A percentile compares a stretch with the other conserved stretches of the same genome.
phyloP scores from a whole-genome alignment of 1,140 invertebrate species.

The Arctopsyche grandis region DNA sequence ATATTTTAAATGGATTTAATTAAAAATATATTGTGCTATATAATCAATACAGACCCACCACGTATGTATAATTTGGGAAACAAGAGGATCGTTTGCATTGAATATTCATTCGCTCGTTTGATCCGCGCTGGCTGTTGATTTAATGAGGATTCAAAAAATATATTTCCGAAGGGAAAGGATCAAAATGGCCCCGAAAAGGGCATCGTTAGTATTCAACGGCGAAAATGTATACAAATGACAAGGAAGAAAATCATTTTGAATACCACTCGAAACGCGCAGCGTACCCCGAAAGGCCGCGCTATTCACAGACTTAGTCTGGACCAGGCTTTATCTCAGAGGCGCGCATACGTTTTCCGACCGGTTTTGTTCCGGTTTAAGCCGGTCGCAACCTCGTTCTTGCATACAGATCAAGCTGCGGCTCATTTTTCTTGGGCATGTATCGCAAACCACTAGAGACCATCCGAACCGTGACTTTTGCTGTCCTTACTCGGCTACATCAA shows the following conservation, averaged over 20 bases:
- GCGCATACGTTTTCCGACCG: neutral
- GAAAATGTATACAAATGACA: constrained; percentile 46
- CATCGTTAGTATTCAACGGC: constrained; percentile 46
- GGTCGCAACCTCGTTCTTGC: neutral
- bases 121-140: constrained; percentile 38
- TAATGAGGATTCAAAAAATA: constrained; percentile 46
- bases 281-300: neutral
- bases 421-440: constrained; percentile 55
- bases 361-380: neutral
- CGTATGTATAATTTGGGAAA: neutral
- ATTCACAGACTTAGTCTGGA: neutral
- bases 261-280: constrained; percentile 43
- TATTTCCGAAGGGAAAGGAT: constrained; percentile 39
- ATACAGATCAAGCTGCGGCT: constrained; percentile 44
- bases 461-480: constrained; percentile 47
- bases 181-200: constrained; percentile 45
- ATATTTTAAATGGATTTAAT: no score
- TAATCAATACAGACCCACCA: no score
- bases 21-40: no score
- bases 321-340: neutral
- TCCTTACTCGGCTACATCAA: constrained; percentile 17
- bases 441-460: constrained; percentile 50
- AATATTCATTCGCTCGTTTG: constrained; percentile 46
- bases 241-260: constrained; percentile 49
- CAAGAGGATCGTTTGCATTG: constrained; percentile 35